Percentiles rank a stretch among this genome's conserved stretches.
These are phyloP conservation scores for Melanotaenia parkinsoni DNA, from an alignment of 2,797 vertebrate species.

Conservation along the genomic window DNA sequence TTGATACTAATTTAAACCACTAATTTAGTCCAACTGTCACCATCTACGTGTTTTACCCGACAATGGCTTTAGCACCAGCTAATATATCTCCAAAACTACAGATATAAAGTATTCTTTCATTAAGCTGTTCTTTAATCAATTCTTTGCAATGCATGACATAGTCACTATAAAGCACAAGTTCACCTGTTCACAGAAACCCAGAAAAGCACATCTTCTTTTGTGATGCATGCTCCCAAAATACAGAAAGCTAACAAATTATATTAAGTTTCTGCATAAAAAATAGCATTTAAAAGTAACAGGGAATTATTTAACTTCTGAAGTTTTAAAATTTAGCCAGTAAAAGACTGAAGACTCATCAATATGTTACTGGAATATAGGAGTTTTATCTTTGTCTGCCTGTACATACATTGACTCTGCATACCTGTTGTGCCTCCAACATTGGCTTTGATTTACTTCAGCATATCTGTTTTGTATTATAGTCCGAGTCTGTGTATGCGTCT, in stretches of 20 bases:
- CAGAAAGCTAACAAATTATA: no score
- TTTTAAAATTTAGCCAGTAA: background rate
- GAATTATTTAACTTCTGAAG: no score
- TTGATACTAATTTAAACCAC: background rate
- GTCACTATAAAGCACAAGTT: background rate
- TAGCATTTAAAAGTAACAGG: no score
- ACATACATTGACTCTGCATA: conserved; percentile 23
- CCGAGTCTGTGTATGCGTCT: conserved; percentile 45
- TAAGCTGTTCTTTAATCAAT: no score
- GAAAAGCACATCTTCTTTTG: no score
- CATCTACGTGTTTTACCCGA: background rate
- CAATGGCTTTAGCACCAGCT: background rate
- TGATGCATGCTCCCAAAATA: no score
- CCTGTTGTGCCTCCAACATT: conserved; percentile 34
- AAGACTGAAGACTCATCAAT: background rate
- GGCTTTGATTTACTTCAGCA: conserved; percentile 28
- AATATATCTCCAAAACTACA: background rate
- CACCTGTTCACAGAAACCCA: no score
- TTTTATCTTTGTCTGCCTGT: conserved; percentile 1
- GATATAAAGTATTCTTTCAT: background rate
- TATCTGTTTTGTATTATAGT: conserved; percentile 52
- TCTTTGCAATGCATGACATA: background rate
- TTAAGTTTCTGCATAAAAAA: no score
- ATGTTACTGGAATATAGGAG: background rate
- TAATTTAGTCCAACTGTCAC: background rate